These are phyloP conservation scores for Schizaphis graminum DNA, from an alignment of 2,888 invertebrate genomes.

Conservation along the genomic window DNA sequence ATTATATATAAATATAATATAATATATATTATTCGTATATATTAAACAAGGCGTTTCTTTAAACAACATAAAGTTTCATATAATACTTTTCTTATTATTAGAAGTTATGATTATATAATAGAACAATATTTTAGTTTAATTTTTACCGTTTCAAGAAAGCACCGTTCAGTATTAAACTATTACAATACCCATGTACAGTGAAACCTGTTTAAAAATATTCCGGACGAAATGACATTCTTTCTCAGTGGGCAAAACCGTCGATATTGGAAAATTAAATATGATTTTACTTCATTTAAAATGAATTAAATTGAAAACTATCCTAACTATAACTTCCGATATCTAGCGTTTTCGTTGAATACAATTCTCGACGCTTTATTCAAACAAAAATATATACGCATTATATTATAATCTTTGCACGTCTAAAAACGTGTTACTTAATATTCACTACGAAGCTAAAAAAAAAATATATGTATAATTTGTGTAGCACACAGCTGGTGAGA, in stretches of 20 bases:
- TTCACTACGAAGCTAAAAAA: not conserved
- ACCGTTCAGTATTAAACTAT: not conserved
- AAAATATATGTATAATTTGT: not conserved
- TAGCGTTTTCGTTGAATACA: not conserved
- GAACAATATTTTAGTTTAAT: not conserved
- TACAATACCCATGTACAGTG: not conserved
- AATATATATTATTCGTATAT: not conserved
- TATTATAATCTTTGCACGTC: not conserved
- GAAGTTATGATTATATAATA: not conserved
- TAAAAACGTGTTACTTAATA: constrained; percentile 11
- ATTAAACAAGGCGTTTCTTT: not conserved
- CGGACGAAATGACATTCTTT: not conserved
- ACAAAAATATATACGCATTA: not conserved
- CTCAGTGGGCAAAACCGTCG: not conserved
- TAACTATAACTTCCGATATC: not conserved
- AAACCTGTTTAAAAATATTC: not conserved
- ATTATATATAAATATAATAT: no score
- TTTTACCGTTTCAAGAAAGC: not conserved
- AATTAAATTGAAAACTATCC: not conserved
- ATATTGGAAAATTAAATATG: not conserved
- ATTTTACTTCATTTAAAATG: not conserved
- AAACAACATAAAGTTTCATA: not conserved
- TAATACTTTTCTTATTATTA: not conserved
- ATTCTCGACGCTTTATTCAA: not conserved
- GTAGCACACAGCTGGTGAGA: not conserved